Evolutionary conservation across 1,140 invertebrate species (phyloP).

Genomic region (Leptinotarsa undecemlineata): DNA sequence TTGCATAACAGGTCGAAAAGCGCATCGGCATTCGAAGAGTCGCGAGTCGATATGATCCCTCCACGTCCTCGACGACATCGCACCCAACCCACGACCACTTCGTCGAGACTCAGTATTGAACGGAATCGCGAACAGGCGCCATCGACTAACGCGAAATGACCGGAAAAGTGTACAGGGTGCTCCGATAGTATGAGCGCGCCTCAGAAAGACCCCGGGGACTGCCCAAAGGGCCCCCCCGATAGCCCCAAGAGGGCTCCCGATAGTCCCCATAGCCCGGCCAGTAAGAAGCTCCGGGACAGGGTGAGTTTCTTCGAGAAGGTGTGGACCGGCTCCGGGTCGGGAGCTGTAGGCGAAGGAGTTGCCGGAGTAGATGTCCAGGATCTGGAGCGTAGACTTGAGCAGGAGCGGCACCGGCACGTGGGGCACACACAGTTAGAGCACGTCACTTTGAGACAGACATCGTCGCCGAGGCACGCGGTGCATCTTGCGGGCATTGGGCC

Average conservation of each 20-base stretch:
- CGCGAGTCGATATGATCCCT: conserved; percentile 38
- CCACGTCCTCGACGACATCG: conserved; percentile 33
- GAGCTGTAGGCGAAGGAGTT: conserved; percentile 60
- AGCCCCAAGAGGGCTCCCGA: conserved; percentile 42
- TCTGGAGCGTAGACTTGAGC: conserved; percentile 62
- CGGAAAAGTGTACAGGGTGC: conserved; percentile 30
- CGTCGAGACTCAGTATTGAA: conserved; percentile 47
- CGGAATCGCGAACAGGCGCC: conserved; percentile 40
- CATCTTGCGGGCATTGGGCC: conserved; percentile 37
- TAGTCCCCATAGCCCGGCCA: conserved; percentile 32
- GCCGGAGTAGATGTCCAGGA: conserved; percentile 63
- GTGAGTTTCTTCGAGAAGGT: conserved; percentile 79
- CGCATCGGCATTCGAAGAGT: conserved; percentile 23
- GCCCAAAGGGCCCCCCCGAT: conserved; percentile 39
- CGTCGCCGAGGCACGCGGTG: conserved; percentile 56
- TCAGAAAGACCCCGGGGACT: conserved; percentile 37
- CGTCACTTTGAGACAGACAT: conserved; percentile 62
- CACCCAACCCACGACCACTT: conserved; percentile 31
- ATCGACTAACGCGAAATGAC: conserved; percentile 33
- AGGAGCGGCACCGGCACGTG: conserved; percentile 61
- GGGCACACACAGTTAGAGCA: conserved; percentile 60
- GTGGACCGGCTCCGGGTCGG: conserved; percentile 62
- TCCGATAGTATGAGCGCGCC: conserved; percentile 35
- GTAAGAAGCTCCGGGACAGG: conserved; percentile 65
- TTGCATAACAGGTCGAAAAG: conserved; percentile 5